These are phyloP conservation scores for Chouioia cunea DNA, from an alignment of 2,888 invertebrate species.

Conservation along the genomic window DNA sequence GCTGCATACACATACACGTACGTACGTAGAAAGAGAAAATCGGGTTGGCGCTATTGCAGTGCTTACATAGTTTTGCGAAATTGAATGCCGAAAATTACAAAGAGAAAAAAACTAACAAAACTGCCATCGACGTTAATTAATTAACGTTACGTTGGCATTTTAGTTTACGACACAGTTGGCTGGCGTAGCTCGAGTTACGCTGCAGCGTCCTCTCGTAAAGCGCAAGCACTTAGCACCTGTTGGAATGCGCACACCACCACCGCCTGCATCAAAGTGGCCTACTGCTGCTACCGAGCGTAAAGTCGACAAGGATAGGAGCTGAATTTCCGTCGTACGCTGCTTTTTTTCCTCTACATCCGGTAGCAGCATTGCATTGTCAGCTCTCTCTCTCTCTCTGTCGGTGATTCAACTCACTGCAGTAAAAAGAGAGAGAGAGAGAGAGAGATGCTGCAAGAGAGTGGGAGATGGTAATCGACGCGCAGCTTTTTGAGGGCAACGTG, in stretches of 20 bases:
- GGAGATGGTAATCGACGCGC: too few species aligned
- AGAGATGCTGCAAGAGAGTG: too few species aligned
- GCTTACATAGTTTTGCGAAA: too few species aligned
- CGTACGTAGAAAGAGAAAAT: not conserved
- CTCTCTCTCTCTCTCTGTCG: too few species aligned
- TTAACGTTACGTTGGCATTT: not conserved
- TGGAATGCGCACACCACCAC: conserved; percentile 54
- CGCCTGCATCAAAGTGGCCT: conserved; percentile 27
- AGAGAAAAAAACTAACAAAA: not conserved
- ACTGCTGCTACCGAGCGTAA: conserved; percentile 33
- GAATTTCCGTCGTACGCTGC: conserved; percentile 35
- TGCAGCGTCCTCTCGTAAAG: conserved; percentile 21
- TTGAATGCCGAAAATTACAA: too few species aligned
- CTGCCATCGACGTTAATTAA: conserved; percentile 2
- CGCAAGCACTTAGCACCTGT: conserved; percentile 60
- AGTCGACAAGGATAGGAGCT: conserved; percentile 40
- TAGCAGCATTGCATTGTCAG: conserved; percentile 29
- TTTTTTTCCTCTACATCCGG: conserved; percentile 29
- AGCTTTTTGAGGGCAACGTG: too few species aligned
- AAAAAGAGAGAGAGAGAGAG: conserved; percentile 24
- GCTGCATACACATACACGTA: too few species aligned
- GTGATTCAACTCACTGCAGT: too few species aligned
- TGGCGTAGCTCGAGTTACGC: not conserved
- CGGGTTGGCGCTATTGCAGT: conserved; percentile 4
- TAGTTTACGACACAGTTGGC: conserved; percentile 35